phyloP scores from a whole-genome alignment of 37 sponge, comb jelly and placozoan species.

The Agelas oroides region DNA sequence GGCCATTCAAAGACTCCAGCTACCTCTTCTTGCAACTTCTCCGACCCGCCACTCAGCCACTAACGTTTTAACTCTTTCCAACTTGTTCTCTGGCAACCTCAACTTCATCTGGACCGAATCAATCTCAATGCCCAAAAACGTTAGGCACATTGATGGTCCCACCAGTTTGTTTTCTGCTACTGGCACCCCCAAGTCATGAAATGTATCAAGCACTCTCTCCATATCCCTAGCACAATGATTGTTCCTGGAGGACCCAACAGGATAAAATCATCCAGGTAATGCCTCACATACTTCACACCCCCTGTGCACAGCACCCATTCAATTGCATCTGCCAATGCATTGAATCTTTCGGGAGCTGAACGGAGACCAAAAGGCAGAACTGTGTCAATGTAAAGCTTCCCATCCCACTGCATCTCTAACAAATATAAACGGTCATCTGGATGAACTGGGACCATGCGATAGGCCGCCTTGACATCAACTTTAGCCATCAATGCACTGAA shows the following conservation, averaged over 20 bases:
- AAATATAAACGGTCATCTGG: conserved; percentile 25
- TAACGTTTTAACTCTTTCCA: background rate
- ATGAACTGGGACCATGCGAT: conserved; percentile 42
- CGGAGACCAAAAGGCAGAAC: conserved; percentile 47
- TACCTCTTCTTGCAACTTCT: conserved; percentile 10
- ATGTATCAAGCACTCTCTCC: background rate
- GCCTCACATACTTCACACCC: background rate
- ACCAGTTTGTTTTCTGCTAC: conserved; percentile 47
- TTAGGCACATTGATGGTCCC: conserved; percentile 32
- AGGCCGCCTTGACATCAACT: conserved; percentile 43
- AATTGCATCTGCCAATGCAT: conserved; percentile 48
- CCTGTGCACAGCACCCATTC: background rate
- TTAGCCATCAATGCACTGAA: conserved; percentile 12
- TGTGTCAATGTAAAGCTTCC: background rate
- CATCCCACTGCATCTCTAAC: conserved; percentile 51
- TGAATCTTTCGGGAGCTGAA: conserved; percentile 60
- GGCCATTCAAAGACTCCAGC: conserved; percentile 33
- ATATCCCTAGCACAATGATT: background rate
- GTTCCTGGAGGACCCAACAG: conserved; percentile 42
- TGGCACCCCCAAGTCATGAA: conserved; percentile 38
- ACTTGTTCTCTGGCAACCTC: conserved; percentile 54
- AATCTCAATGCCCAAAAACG: conserved; percentile 46
- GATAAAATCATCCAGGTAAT: conserved; percentile 59
- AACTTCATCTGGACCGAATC: conserved; percentile 33
- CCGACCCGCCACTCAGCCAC: conserved; percentile 8